Percentiles rank a stretch among this genome's conserved stretches.
phyloP scores from a whole-genome alignment of 2,113 vertebrate species.

The Podarcis muralis region DNA sequence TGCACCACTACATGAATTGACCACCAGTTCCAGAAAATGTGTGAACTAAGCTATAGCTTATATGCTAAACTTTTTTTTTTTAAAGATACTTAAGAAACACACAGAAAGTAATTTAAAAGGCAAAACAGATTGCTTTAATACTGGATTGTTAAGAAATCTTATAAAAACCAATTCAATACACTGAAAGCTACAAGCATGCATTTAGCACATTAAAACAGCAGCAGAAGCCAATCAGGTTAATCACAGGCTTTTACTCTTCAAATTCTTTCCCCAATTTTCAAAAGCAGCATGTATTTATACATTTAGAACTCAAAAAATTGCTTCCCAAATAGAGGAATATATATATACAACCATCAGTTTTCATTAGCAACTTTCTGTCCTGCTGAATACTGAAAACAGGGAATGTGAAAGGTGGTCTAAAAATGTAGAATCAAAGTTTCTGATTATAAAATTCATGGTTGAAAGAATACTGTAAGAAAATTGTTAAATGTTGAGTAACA shows the following conservation, averaged over 20 bases:
- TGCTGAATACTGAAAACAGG: constrained; percentile 75
- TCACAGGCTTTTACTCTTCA: constrained; percentile 20
- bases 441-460: constrained; percentile 76
- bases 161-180: constrained; percentile 29
- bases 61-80: background rate
- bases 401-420: constrained; percentile 78
- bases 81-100: background rate
- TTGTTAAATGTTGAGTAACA: constrained; percentile 67
- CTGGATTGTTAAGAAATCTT: constrained; percentile 29
- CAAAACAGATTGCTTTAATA: constrained; percentile 43
- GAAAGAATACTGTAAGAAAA: constrained; percentile 69
- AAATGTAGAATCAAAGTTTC: constrained; percentile 68
- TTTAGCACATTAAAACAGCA: constrained; percentile 39
- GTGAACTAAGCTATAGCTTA: background rate
- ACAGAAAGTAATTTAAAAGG: constrained; percentile 8
- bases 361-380: constrained; percentile 71
- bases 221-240: constrained; percentile 21
- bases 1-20: background rate
- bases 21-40: background rate
- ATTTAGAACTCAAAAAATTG: constrained; percentile 58
- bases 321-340: constrained; percentile 54
- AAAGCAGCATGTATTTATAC: constrained; percentile 76
- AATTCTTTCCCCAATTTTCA: constrained; percentile 62
- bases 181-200: constrained; percentile 41
- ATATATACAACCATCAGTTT: constrained; percentile 74